phyloP scores from a whole-genome alignment of 2,797 vertebrate species.

The Anniella stebbinsi region DNA sequence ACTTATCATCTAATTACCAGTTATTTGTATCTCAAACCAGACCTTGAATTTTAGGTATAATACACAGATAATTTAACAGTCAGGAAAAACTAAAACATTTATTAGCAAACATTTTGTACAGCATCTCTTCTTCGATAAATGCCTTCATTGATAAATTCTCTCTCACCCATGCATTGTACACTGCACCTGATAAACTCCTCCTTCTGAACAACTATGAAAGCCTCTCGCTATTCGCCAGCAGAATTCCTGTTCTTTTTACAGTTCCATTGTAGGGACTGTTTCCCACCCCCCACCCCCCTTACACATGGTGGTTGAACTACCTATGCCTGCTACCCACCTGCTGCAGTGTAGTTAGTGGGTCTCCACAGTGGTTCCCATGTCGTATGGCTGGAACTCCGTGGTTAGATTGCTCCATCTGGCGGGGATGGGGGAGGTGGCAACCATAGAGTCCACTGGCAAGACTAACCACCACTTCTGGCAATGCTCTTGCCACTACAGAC shows the following conservation, averaged over 20 bases:
- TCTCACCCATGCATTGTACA: background rate
- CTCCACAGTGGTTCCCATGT: too few species aligned
- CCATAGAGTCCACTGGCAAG: too few species aligned
- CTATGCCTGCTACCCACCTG: too few species aligned
- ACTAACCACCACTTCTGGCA: too few species aligned
- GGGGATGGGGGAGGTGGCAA: too few species aligned
- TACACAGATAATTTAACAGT: accelerated
- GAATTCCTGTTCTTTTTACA: background rate
- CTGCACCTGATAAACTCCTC: background rate
- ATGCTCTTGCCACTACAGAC: too few species aligned
- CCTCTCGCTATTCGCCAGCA: background rate
- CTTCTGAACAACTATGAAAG: background rate
- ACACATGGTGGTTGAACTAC: too few species aligned
- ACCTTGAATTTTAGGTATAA: constrained; percentile 10
- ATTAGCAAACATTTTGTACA: constrained; percentile 48
- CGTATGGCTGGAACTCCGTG: too few species aligned
- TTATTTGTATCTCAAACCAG: background rate
- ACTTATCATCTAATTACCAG: background rate
- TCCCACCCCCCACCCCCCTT: too few species aligned
- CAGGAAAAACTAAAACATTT: constrained; percentile 43
- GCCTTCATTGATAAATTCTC: constrained; percentile 60
- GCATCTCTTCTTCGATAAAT: constrained; percentile 62
- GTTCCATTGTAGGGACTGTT: background rate
- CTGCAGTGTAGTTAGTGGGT: too few species aligned
- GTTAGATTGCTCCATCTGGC: too few species aligned